Evolutionary conservation across 2,113 vertebrate genomes (phyloP).

Genomic region (Nothobranchius kuhntae): DNA sequence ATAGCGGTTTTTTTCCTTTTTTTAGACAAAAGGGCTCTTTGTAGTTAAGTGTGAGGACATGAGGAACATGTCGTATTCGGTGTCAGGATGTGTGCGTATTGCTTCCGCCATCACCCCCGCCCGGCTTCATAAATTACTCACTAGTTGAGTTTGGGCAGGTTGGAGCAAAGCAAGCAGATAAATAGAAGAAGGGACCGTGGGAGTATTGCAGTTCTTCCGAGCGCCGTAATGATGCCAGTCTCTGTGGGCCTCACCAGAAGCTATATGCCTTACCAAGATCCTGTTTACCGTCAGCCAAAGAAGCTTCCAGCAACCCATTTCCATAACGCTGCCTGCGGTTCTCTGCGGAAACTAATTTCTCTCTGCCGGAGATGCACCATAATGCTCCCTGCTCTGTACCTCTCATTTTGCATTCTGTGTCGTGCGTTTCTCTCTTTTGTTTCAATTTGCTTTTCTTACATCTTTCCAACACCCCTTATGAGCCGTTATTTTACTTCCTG

Average conservation of each 20-base stretch:
- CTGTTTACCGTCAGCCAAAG: conserved; percentile 83
- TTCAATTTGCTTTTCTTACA: conserved; percentile 37
- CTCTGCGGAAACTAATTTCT: conserved; percentile 72
- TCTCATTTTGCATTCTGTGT: conserved; percentile 58
- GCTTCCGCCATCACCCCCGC: conserved; percentile 64
- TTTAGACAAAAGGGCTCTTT: conserved; percentile 77
- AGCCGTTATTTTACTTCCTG: neutral
- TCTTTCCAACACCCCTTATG: conserved; percentile 33
- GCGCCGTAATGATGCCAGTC: conserved; percentile 51
- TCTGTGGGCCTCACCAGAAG: conserved; percentile 76
- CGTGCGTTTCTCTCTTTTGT: conserved; percentile 66
- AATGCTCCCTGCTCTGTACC: conserved; percentile 52
- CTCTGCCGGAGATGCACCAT: conserved; percentile 64
- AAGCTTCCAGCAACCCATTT: conserved; percentile 81
- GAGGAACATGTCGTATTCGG: conserved; percentile 76
- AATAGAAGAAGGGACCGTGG: conserved; percentile 60
- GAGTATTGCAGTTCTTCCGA: conserved; percentile 48
- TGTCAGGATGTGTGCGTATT: conserved; percentile 73
- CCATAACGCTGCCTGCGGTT: conserved; percentile 78
- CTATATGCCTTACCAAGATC: conserved; percentile 86
- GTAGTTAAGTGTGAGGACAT: conserved; percentile 73
- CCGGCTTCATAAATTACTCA: conserved; percentile 79
- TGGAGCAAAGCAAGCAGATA: conserved; percentile 64
- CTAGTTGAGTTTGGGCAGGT: conserved; percentile 65
- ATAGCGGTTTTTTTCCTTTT: conserved; percentile 41